Percentiles rank a stretch among this genome's conserved stretches.
Evolutionary conservation across 2,888 invertebrate genomes (phyloP).

Genomic region (Bursaphelenchus okinawaensis): DNA sequence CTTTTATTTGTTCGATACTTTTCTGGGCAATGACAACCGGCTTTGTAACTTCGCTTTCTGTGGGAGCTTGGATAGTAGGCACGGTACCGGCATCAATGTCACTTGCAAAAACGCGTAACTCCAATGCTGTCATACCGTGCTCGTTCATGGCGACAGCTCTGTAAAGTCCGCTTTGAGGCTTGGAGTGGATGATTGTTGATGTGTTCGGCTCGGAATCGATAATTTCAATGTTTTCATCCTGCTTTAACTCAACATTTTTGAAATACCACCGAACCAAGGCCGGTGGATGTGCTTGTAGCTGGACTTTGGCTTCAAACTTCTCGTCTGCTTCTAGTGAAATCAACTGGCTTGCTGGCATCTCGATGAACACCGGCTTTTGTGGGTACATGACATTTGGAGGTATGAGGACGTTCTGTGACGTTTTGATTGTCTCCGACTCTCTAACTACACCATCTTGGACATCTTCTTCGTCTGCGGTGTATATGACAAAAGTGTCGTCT

Average conservation of each 20-base stretch:
- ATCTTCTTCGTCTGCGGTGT: neutral
- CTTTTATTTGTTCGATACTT: neutral
- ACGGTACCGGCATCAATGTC: neutral
- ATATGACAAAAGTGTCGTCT: constrained; percentile 29
- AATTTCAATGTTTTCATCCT: constrained; percentile 12
- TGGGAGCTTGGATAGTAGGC: neutral
- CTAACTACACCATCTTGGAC: neutral
- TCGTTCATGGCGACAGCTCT: constrained; percentile 36
- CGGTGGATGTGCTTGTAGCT: constrained; percentile 34
- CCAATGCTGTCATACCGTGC: constrained; percentile 30
- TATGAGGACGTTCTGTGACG: neutral
- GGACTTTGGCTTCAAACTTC: constrained; percentile 5
- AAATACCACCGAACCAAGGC: constrained; percentile 41
- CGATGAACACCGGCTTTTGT: neutral
- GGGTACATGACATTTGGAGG: neutral
- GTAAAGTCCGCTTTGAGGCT: constrained; percentile 55
- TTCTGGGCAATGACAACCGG: neutral
- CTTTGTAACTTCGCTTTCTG: neutral
- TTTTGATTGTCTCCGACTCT: neutral
- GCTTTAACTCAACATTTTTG: constrained; percentile 42
- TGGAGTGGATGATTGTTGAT: constrained; percentile 22
- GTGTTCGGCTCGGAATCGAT: constrained; percentile 23
- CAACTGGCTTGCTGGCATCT: neutral
- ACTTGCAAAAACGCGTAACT: constrained; percentile 25
- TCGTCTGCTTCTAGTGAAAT: constrained; percentile 4